Conservation (phyloP, 2,113 vertebrate species). For the Panurus biarmicus region DNA sequence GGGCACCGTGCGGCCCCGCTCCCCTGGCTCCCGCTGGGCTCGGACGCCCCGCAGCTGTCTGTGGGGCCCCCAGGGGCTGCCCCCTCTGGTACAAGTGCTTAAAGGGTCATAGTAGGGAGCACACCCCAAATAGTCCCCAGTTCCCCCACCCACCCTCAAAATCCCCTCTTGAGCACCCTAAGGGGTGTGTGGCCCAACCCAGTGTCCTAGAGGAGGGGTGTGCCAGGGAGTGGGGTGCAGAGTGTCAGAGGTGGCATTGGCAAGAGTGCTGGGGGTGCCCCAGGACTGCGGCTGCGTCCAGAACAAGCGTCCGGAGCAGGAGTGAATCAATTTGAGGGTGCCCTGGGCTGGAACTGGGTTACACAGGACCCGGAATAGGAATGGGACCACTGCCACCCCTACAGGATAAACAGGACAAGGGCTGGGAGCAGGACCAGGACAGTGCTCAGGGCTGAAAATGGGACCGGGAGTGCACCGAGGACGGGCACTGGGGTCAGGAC, state of each 20-base stretch:
- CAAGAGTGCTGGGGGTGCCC: background rate
- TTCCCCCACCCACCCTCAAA: fast-evolving
- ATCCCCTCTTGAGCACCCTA: fast-evolving
- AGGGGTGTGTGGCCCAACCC: background rate
- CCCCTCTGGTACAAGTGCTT: background rate
- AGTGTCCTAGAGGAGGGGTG: background rate
- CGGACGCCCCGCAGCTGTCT: background rate
- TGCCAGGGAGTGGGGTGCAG: background rate
- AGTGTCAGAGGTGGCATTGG: background rate
- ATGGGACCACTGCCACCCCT: background rate
- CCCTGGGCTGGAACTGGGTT: background rate
- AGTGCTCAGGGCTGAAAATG: background rate
- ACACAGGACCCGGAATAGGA: background rate
- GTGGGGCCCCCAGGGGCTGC: background rate
- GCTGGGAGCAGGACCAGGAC: background rate
- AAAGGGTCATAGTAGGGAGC: background rate
- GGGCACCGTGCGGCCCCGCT: background rate
- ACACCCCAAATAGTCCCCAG: background rate
- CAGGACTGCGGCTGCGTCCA: background rate
- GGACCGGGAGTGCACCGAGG: background rate
- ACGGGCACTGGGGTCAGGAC: background rate
- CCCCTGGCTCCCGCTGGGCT: fast-evolving
- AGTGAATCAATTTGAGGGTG: background rate
- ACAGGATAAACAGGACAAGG: background rate
- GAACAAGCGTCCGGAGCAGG: background rate